These are phyloP conservation scores for Eudyptes chrysolophus DNA, from an alignment of 2,113 vertebrate species.

Conservation along the genomic window DNA sequence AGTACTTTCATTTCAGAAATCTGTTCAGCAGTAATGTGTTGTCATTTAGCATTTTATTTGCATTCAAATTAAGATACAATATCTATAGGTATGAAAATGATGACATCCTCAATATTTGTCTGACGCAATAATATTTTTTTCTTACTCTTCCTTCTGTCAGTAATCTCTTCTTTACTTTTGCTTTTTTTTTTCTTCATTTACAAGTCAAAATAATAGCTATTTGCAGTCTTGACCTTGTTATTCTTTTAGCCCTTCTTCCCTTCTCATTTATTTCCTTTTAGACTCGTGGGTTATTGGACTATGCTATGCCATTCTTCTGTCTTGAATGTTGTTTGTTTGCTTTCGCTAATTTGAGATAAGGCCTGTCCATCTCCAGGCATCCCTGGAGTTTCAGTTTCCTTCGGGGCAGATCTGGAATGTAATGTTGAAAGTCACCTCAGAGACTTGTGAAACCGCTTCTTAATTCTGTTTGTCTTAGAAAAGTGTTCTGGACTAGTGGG, in stretches of 20 bases:
- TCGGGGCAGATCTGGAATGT: background rate
- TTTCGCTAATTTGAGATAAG: background rate
- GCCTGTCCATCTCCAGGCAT: background rate
- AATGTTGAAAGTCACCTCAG: background rate
- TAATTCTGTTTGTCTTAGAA: background rate
- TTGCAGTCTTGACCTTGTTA: background rate
- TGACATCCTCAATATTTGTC: background rate
- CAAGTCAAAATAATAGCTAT: background rate
- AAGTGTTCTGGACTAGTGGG: background rate
- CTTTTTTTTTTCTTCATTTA: background rate
- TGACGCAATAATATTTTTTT: background rate
- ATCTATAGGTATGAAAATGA: background rate
- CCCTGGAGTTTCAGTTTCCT: background rate
- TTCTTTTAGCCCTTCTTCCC: background rate
- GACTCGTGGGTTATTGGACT: background rate
- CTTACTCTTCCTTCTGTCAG: background rate
- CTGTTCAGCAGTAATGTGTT: background rate
- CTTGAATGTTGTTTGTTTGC: background rate
- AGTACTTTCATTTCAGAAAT: background rate
- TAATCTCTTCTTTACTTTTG: background rate
- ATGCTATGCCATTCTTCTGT: background rate
- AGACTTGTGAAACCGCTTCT: background rate
- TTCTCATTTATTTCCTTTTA: background rate
- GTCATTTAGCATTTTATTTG: background rate
- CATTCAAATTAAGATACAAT: background rate